A percentile compares a stretch with the other conserved stretches of the same genome.
phyloP scores from a whole-genome alignment of 2,888 invertebrate genomes.

The Hydrotaea cyrtoneurina region DNA sequence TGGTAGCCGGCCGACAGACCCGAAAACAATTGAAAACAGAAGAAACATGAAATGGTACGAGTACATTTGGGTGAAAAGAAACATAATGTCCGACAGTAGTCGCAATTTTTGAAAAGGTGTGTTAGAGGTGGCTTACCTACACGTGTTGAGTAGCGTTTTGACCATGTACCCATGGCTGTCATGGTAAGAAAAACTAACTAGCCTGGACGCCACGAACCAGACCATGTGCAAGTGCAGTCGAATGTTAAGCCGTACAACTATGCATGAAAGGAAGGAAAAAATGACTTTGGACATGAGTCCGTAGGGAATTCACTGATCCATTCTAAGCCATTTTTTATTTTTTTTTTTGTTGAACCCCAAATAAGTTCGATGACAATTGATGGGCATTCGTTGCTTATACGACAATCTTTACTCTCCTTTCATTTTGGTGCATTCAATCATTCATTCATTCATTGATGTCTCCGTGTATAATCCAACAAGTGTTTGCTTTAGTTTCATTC shows the following conservation, averaged over 20 bases:
- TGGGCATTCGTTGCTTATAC: neutral
- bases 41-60: neutral
- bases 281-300: constrained; percentile 4
- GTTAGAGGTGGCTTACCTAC: constrained; percentile 33
- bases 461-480: constrained; percentile 50
- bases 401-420: constrained; percentile 35
- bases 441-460: constrained; percentile 48
- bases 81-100: neutral
- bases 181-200: constrained; percentile 2
- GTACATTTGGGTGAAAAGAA: neutral
- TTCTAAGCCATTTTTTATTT: constrained; percentile 2
- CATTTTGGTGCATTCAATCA: constrained; percentile 32
- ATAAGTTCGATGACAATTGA: constrained; percentile 17
- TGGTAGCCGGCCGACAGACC: neutral
- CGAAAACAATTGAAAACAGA: constrained; percentile 32
- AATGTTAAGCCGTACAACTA: neutral
- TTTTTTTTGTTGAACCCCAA: neutral
- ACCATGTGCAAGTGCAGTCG: neutral
- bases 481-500: constrained; percentile 55
- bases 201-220: neutral
- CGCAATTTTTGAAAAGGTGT: constrained; percentile 4
- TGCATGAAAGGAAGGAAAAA: neutral
- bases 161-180: neutral
- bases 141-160: constrained; percentile 25
- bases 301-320: neutral